Percentiles rank a stretch among this genome's conserved stretches.
These are phyloP conservation scores for Harlomillsia oculata DNA, from an alignment of 1,140 invertebrate species.

Conservation along the genomic window DNA sequence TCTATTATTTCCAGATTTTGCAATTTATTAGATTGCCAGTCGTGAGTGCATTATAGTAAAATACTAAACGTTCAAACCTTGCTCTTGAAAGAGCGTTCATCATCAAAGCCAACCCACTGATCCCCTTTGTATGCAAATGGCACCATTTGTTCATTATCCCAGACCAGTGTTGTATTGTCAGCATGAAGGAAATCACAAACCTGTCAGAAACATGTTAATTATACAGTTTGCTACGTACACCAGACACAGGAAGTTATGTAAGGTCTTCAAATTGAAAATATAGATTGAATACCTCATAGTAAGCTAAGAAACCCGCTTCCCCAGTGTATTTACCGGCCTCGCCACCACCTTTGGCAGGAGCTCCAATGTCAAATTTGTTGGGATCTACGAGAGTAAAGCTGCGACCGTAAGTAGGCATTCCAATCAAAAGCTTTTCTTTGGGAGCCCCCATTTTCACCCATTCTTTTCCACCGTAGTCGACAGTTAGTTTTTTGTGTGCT, in stretches of 20 bases:
- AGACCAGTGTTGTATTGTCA: conserved; percentile 85
- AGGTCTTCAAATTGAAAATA: too few species aligned
- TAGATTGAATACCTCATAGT: conserved; percentile 84
- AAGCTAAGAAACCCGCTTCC: conserved; percentile 82
- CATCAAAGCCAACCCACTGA: conserved; percentile 94
- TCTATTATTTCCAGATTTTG: conserved; percentile 48
- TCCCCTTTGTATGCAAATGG: conserved; percentile 83
- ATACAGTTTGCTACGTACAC: too few species aligned
- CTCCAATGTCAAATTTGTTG: conserved; percentile 82
- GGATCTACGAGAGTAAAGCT: conserved; percentile 86
- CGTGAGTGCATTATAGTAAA: neutral
- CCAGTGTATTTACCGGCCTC: conserved; percentile 70
- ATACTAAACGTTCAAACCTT: conserved; percentile 55
- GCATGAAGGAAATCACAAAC: conserved; percentile 83
- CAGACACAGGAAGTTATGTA: too few species aligned
- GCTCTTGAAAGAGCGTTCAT: conserved; percentile 79
- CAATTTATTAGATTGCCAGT: neutral
- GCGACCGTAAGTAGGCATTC: conserved; percentile 88
- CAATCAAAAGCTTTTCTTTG: conserved; percentile 88
- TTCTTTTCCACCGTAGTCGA: conserved; percentile 79
- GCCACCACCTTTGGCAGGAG: conserved; percentile 76
- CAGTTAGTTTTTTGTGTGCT: conserved; percentile 81
- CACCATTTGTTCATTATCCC: conserved; percentile 92
- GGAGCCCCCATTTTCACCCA: conserved; percentile 91
- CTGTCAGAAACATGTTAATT: too few species aligned